Evolutionary conservation across 1,140 invertebrate species (phyloP), one percentile per base, ranked within the genome.

Genomic region (Panonychus citri): DNA sequence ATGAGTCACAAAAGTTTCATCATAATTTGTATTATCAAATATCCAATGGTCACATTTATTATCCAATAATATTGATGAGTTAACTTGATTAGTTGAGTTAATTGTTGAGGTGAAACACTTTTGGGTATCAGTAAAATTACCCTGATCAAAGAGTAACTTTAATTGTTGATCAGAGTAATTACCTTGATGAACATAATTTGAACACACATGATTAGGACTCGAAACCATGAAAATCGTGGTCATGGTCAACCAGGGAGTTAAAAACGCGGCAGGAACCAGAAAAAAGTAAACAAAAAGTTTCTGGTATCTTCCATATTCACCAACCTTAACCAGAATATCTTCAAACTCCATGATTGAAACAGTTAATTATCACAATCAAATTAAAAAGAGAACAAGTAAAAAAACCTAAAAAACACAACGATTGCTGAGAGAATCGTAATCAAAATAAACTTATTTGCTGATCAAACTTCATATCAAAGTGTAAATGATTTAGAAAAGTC

Each of bases 271-370:
- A 2, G 62, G 62, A 3, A 63, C 19, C 10, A 63, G 30, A 25
- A 63, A 61, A 7, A 52, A 28, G 12, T 53, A 39, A 2, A 60
- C 52, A 17, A 61, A 25, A 25, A 64, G 67, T 42, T 72, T 70
- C 65, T 78, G 76, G 62, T 71, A 78, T 19, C 65, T 66, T 13
- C 76, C 76, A 55, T 77, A 69, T 60, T 78, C 75, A 3, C 76
- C 76, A 17, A 77, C 68, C 62, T 76, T 70, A 19, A 68, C 68
- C 10, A 78, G 64, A 40, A 76, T 66, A 50, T 71, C 68, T 64
- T 76, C 75, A 59, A 76, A 75, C 62, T 75, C 70, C 73, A 77
- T 77, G n/a, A n/a, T n/a, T n/a, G n/a, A n/a, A n/a, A n/a, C n/a
- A n/a, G n/a, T n/a, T n/a, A n/a, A n/a, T n/a, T n/a, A n/a, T n/a